Percentiles rank a stretch among this genome's conserved stretches.
Conservation (phyloP, 2,113 vertebrate genomes). For the Campylomormyrus numenius region DNA sequence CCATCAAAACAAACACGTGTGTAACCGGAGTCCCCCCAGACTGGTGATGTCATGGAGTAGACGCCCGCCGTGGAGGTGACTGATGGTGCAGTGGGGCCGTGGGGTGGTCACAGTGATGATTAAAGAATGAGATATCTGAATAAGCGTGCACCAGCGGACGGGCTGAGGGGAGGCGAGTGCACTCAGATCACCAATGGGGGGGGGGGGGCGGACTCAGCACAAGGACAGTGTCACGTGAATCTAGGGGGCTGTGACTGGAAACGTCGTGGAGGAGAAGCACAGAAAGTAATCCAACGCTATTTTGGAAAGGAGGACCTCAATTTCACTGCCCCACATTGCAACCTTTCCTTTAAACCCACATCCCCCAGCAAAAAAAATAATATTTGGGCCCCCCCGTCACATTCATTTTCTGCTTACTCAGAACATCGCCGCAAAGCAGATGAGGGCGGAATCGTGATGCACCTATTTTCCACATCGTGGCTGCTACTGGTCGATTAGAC, state of each 20-base stretch:
- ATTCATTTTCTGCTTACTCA: background rate
- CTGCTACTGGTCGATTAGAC: background rate
- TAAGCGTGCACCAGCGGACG: background rate
- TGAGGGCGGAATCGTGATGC: background rate
- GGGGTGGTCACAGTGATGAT: background rate
- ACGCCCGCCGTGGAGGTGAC: background rate
- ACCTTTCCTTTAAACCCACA: background rate
- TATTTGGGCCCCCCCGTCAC: background rate
- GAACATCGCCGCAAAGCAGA: background rate
- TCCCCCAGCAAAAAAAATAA: background rate
- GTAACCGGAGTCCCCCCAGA: background rate
- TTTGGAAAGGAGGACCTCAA: background rate
- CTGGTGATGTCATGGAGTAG: background rate
- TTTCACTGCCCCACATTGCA: background rate
- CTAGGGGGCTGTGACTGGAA: background rate
- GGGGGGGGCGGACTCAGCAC: background rate
- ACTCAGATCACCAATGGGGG: background rate
- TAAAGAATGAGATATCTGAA: background rate
- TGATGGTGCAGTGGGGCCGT: background rate
- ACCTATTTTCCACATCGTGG: background rate
- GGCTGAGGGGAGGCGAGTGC: background rate
- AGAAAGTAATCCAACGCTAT: background rate
- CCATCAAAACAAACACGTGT: background rate
- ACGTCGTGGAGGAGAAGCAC: background rate
- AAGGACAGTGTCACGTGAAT: background rate